phyloP scores from a whole-genome alignment of 2,888 invertebrate species.

The Scaptomyza caliginosa region DNA sequence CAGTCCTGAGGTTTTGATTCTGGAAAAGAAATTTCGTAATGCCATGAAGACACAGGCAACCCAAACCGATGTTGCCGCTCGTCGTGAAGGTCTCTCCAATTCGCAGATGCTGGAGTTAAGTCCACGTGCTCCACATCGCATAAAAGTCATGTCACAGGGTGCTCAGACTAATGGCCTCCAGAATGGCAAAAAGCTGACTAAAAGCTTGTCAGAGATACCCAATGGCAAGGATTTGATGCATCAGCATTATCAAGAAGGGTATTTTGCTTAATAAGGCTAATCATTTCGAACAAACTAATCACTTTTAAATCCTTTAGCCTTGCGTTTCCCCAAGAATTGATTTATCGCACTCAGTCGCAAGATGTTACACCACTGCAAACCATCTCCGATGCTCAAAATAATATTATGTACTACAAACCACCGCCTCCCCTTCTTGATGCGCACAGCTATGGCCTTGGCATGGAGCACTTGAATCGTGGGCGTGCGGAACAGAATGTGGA shows the following conservation, averaged over 20 bases:
- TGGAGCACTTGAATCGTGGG: constrained; percentile 63
- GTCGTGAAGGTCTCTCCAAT: constrained; percentile 88
- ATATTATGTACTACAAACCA: constrained; percentile 82
- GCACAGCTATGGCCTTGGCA: constrained; percentile 64
- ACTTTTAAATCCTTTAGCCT: constrained; percentile 34
- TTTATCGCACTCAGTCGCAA: constrained; percentile 93
- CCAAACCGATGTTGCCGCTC: constrained; percentile 89
- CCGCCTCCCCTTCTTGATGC: constrained; percentile 78
- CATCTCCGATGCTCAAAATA: constrained; percentile 68
- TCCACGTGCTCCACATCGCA: constrained; percentile 91
- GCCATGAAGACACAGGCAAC: constrained; percentile 97
- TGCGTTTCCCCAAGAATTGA: constrained; percentile 87
- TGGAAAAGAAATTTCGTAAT: constrained; percentile 91
- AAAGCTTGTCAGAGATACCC: constrained; percentile 92
- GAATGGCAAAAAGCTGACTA: constrained; percentile 91
- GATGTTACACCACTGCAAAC: constrained; percentile 82
- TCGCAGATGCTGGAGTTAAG: constrained; percentile 89
- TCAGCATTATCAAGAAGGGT: constrained; percentile 55
- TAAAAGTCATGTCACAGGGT: constrained; percentile 95
- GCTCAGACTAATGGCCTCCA: constrained; percentile 94
- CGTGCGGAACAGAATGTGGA: constrained; percentile 69
- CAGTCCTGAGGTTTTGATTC: constrained; percentile 83
- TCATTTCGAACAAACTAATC: not conserved
- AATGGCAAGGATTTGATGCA: constrained; percentile 79
- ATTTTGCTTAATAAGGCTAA: constrained; percentile 1